Base-by-base conservation (phyloP, 2,888 invertebrate species). In the Cryptocheilus praepositus region DNA sequence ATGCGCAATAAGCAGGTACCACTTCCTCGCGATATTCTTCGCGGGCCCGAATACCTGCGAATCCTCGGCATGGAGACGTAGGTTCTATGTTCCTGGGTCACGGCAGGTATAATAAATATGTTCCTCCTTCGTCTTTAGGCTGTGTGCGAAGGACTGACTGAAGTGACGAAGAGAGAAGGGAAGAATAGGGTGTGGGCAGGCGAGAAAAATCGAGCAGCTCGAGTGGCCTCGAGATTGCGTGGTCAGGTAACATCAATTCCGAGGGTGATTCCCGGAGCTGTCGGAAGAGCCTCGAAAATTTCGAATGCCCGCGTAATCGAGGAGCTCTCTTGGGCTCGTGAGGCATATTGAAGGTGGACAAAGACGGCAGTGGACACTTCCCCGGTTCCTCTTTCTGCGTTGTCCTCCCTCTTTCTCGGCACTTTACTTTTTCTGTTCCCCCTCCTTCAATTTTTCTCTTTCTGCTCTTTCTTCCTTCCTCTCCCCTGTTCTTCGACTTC, bases 161-260 rank as follows among this genome's bases (percentile, higher is more conserved):
- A n/a, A 53, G 59, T 59, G 25, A 51, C 15, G 15, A 56, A 44
- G 52, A 36, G 54, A 57, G 58, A 59, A 55, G 64, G 21, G 49
- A 61, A 36, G 54, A 61, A 21, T 43, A 60, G 51, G 60, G 16
- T 28, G 52, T 51, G 64, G 65, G 56, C 66, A 59, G 69, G 76
- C 68, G 76, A 74, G 71, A 76, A 76, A 76, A 73, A 76, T 76
- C 76, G 73, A 76, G 69, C 64, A 70, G 70, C 56, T 58, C 62
- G 65, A 57, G 61, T 58, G 44, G 52, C 28, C 60, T 53, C 52
- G 62, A 71, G 61, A 77, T 77, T 67, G 76, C 76, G 74, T 77
- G 76, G 71, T 57, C 64, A 46, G 57, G 60, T 64, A 66, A 71
- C 76, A 77, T 77, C 74, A 77, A 77, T 77, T 77, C 68, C 59